Conservation (phyloP, 2,888 invertebrate species). For the Linnaemya vulpina region DNA sequence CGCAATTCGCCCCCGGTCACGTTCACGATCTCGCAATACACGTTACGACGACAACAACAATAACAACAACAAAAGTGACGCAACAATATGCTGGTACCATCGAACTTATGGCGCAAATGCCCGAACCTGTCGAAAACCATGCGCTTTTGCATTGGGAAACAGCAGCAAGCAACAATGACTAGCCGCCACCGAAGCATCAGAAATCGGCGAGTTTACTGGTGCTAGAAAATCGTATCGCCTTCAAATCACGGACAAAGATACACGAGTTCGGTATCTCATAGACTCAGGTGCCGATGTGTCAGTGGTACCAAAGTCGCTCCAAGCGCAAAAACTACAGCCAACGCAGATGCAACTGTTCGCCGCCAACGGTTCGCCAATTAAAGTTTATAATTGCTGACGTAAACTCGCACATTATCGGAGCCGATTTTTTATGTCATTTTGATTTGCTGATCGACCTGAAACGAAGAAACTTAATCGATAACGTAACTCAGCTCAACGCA, state of each 20-base stretch:
- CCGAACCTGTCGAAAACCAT: conserved; percentile 15
- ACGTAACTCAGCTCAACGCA: conserved; percentile 5
- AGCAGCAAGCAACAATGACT: conserved; percentile 21
- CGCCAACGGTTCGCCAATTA: conserved; percentile 29
- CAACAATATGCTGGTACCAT: conserved; percentile 44
- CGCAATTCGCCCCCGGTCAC: background rate
- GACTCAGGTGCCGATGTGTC: conserved; percentile 22
- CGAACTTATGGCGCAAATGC: conserved; percentile 10
- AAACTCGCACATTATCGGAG: conserved; percentile 38
- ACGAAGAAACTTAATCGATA: conserved; percentile 30
- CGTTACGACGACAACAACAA: background rate
- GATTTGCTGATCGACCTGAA: conserved; percentile 49
- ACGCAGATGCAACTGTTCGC: conserved; percentile 44
- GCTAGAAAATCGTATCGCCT: conserved; percentile 29
- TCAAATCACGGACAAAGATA: background rate
- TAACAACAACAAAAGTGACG: background rate
- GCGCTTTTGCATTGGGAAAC: conserved; percentile 2
- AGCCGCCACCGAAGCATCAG: background rate
- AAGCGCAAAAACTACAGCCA: background rate
- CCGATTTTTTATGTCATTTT: conserved; percentile 49
- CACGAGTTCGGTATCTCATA: conserved; percentile 14
- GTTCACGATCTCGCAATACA: background rate
- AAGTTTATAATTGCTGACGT: conserved; percentile 61
- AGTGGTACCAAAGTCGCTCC: background rate
- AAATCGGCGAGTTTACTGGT: conserved; percentile 2